A percentile compares a stretch with the other conserved stretches of the same genome.
Evolutionary conservation across 1,140 invertebrate species (phyloP).

Genomic region (Drosophila subpulchrella): DNA sequence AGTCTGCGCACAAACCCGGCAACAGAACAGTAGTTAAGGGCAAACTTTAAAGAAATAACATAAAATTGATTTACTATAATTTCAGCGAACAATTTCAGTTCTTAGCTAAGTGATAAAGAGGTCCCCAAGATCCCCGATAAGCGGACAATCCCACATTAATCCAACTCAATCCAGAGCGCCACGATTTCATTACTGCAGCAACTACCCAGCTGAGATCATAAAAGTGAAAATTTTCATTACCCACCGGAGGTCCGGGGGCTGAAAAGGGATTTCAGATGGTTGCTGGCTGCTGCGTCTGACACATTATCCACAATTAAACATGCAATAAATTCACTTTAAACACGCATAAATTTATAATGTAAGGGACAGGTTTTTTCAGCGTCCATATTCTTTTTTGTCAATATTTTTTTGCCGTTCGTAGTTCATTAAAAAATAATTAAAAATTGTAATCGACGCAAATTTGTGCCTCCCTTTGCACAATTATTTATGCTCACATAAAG

Average conservation of each 20-base stretch:
- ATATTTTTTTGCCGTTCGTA: constrained; percentile 51
- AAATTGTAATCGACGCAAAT: constrained; percentile 76
- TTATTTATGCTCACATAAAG: constrained; percentile 77
- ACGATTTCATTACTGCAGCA: constrained; percentile 21
- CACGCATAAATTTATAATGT: constrained; percentile 66
- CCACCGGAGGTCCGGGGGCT: background rate
- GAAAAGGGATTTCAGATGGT: constrained; percentile 12
- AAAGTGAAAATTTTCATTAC: constrained; percentile 67
- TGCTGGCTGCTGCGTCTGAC: constrained; percentile 28
- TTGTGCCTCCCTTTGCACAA: constrained; percentile 76
- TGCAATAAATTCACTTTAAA: constrained; percentile 75
- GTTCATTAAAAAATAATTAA: constrained; percentile 82
- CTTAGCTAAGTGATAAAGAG: constrained; percentile 9
- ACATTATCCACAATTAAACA: constrained; percentile 66
- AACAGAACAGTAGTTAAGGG: background rate
- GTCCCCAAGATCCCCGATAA: constrained; percentile 10
- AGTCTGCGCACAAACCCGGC: background rate
- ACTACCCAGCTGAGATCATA: constrained; percentile 43
- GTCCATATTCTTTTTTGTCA: constrained; percentile 4
- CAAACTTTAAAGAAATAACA: too few species aligned
- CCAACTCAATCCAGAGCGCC: constrained; percentile 14
- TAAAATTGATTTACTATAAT: background rate
- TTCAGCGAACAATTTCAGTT: background rate
- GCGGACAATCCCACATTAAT: constrained; percentile 13
- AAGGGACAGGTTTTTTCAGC: constrained; percentile 23